Conservation (phyloP, 1,140 invertebrate genomes). For the Lethrus apterus region DNA sequence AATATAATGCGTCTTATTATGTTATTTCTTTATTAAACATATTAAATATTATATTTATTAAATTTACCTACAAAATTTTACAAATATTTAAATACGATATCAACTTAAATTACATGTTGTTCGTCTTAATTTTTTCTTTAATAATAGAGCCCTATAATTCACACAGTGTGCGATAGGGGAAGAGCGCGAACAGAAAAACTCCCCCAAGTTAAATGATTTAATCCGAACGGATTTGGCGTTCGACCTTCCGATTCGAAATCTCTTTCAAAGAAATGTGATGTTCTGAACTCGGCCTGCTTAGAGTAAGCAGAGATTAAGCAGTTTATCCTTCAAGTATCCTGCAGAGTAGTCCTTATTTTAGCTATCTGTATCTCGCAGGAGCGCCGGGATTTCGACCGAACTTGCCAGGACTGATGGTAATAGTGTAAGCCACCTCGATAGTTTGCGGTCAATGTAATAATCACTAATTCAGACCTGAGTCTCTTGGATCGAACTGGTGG, state of each 20-base stretch:
- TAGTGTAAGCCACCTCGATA: slow-evolving; percentile 23
- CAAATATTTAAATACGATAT: too few species aligned
- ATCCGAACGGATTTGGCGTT: slow-evolving; percentile 21
- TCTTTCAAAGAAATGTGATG: slow-evolving; percentile 20
- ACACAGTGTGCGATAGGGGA: too few species aligned
- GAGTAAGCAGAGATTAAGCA: slow-evolving; percentile 27
- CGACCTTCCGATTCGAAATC: slow-evolving; percentile 19
- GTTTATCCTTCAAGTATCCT: slow-evolving; percentile 28
- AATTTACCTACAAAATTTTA: slow-evolving; percentile 7
- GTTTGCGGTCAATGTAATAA: slow-evolving; percentile 26
- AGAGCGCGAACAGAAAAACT: slow-evolving; percentile 5
- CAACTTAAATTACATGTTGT: background rate
- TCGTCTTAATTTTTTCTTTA: slow-evolving; percentile 1
- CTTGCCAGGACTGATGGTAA: slow-evolving; percentile 16
- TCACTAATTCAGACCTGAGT: slow-evolving; percentile 18
- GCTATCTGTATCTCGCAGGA: slow-evolving; percentile 39
- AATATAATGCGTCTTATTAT: too few species aligned
- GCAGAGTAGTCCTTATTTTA: slow-evolving; percentile 34
- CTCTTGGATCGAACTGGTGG: background rate
- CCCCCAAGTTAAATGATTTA: slow-evolving; percentile 21
- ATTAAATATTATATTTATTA: background rate
- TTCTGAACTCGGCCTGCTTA: slow-evolving; percentile 19
- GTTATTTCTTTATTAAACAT: background rate
- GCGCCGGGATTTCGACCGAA: slow-evolving; percentile 27
- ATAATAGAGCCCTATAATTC: too few species aligned